Evolutionary conservation across 2,797 vertebrate species (phyloP).

Genomic region (Parotocinclus haroldoi): DNA sequence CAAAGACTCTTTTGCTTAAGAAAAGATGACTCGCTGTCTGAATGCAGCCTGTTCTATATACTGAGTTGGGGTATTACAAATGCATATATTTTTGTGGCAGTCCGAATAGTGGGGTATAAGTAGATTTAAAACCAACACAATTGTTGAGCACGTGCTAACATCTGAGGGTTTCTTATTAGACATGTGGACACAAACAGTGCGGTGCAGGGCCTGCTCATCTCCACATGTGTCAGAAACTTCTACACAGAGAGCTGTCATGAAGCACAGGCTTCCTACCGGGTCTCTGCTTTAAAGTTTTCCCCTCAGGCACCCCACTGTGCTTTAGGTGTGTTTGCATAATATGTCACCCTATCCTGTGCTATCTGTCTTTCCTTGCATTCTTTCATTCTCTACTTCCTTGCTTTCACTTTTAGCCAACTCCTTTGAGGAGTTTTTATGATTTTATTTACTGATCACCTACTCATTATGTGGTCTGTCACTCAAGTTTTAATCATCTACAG

Average conservation of each 20-base stretch:
- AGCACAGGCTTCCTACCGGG: conserved; percentile 40
- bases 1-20: too few species aligned
- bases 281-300: conserved; percentile 38
- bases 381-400: conserved; percentile 8
- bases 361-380: conserved; percentile 20
- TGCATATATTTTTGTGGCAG: too few species aligned
- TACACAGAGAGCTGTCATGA: conserved; percentile 59
- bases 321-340: conserved; percentile 10
- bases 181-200: conserved; percentile 21
- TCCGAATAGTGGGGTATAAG: too few species aligned
- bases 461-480: background rate
- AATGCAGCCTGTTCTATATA: too few species aligned
- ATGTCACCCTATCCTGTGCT: conserved; percentile 18
- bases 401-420: background rate
- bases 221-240: conserved; percentile 58
- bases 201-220: conserved; percentile 62
- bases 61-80: too few species aligned
- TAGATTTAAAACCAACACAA: too few species aligned
- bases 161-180: background rate
- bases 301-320: conserved; percentile 33
- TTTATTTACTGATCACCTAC: background rate
- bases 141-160: too few species aligned
- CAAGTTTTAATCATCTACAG: background rate
- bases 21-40: too few species aligned
- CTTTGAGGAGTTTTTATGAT: conserved; percentile 17